Percentiles rank a stretch among this genome's conserved stretches.
Evolutionary conservation across 2,888 invertebrate species (phyloP).

Genomic region (Elmis aenea): DNA sequence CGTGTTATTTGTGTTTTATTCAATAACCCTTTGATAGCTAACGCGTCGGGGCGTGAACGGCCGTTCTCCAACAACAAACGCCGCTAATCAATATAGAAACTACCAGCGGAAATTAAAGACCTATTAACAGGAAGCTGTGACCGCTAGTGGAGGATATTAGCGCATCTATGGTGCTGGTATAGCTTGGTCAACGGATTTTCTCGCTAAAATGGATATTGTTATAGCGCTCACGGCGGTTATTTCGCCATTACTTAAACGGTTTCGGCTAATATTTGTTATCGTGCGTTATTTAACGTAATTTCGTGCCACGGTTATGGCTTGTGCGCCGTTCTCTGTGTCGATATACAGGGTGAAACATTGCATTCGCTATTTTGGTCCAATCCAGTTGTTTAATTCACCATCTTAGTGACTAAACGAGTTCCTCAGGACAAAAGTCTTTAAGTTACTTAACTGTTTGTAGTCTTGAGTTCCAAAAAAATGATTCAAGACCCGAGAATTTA

Average conservation of each 20-base stretch:
- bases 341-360: too few species aligned
- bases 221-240: conserved; percentile 14
- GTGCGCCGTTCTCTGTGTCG: too few species aligned
- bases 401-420: too few species aligned
- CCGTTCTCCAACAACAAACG: conserved; percentile 20
- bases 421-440: too few species aligned
- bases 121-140: conserved; percentile 22
- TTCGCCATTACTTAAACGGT: conserved; percentile 15
- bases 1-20: too few species aligned
- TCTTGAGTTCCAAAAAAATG: too few species aligned
- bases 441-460: too few species aligned
- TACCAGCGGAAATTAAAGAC: conserved; percentile 21
- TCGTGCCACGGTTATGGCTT: conserved; percentile 4
- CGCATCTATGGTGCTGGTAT: conserved; percentile 15
- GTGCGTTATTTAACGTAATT: conserved; percentile 11
- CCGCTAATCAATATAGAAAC: conserved; percentile 19
- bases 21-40: conserved; percentile 13
- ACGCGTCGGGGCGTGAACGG: conserved; percentile 12
- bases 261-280: conserved; percentile 15
- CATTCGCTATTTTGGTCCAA: too few species aligned
- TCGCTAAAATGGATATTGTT: conserved; percentile 18
- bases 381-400: too few species aligned
- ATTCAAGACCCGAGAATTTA: too few species aligned
- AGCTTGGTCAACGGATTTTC: conserved; percentile 15
- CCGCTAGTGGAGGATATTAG: conserved; percentile 19